Evolutionary conservation across 2,113 vertebrate species (phyloP), one percentile per base, ranked within the genome.

Genomic region (Pygoscelis adeliae): DNA sequence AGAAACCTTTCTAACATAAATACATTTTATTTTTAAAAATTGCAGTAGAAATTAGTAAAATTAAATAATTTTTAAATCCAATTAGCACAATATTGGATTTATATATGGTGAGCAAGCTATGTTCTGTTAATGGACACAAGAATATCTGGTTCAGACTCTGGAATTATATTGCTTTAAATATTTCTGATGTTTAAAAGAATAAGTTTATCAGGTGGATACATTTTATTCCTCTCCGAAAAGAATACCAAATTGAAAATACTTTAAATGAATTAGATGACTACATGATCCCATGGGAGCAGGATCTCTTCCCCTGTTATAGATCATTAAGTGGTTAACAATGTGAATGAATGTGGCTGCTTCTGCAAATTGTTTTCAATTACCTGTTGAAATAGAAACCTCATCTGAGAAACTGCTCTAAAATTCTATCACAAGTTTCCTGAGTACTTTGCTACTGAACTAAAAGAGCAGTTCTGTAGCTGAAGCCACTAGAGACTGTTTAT

Each of bases 311-410:
- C 38, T 73, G 32, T 46, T 77, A 65, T 10, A 90, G 62, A 88
- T 50, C 69, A 91, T 82, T 81, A 94, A 79, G 47, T 61, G 29
- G 70, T 71, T 91, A 96, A 95, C 72, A 81, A 58, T n/a, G 70
- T 74, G 77, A 91, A 81, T 76, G 65, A 95, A 89, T 1, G 0
- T 59, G 73, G 69, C 34, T 87, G 78, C 38, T 89, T 53, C 78
- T 79, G 38, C 44, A 94, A 95, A 93, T 85, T 8, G 13, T 91
- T 94, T 91, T 89, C 93, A 91, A 79, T 93, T 87, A 96, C 72
- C 46, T 84, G 72, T 47, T 91, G 71, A 94, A 91, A 90, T 8
- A 87, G 82, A 90, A 94, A 97, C 87, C 34, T 84, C 49, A 77
- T 58, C 58, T 83, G 79, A 95, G 71, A 86, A 94, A 88, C 67